These are phyloP conservation scores for Steinernema hermaphroditum DNA, from an alignment of 2,888 invertebrate species.

Conservation along the genomic window DNA sequence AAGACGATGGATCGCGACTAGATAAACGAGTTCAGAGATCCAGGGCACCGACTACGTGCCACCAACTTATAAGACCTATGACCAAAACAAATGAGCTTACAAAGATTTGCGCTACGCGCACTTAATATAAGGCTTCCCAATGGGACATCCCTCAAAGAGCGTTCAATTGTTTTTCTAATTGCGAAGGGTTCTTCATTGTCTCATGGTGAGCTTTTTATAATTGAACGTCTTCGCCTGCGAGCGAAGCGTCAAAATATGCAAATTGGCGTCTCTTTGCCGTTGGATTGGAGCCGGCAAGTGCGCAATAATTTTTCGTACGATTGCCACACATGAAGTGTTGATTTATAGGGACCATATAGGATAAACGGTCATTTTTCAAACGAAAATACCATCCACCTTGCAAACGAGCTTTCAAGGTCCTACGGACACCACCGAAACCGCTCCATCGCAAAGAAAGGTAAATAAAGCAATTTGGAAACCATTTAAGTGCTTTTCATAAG, in stretches of 20 bases:
- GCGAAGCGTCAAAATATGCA: constrained; percentile 3
- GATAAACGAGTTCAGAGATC: too few relatives aligned
- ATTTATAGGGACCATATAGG: constrained; percentile 22
- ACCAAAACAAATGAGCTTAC: constrained; percentile 7
- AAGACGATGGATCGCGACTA: too few relatives aligned
- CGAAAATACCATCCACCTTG: not conserved
- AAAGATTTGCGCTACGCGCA: not conserved
- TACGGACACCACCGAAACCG: too few relatives aligned
- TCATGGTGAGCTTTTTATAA: not conserved
- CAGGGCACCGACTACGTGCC: not conserved
- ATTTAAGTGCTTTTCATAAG: not conserved
- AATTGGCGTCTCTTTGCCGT: too few relatives aligned
- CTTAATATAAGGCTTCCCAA: too few relatives aligned
- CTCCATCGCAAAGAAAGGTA: too few relatives aligned
- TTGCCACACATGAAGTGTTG: constrained; percentile 11
- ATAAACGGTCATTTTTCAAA: constrained; percentile 3
- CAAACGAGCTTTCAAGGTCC: too few relatives aligned
- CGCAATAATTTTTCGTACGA: not conserved
- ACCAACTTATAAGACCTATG: not conserved
- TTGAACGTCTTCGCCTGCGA: constrained; percentile 1
- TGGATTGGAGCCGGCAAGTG: not conserved
- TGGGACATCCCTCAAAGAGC: constrained; percentile 14
- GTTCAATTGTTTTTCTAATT: constrained; percentile 1
- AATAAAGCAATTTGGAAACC: not conserved
- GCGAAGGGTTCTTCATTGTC: constrained; percentile 3